Percentiles rank a stretch among this genome's conserved stretches.
These are phyloP conservation scores for Eugnorisma glareosa DNA, from an alignment of 2,888 invertebrate species.

Conservation along the genomic window DNA sequence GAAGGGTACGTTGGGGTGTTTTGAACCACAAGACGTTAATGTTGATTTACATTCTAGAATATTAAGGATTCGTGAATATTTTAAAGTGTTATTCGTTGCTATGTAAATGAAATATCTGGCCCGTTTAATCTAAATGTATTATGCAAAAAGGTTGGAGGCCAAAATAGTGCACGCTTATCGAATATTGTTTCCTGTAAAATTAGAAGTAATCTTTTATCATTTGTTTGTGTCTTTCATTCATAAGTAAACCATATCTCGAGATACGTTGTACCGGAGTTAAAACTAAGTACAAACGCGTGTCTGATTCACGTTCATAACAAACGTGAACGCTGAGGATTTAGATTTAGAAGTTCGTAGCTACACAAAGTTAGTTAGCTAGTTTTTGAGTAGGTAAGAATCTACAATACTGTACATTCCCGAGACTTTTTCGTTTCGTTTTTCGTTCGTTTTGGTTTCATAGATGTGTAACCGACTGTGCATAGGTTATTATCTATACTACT, in stretches of 20 bases:
- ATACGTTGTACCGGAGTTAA: conserved; percentile 20
- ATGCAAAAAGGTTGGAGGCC: conserved; percentile 62
- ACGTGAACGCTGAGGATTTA: background rate
- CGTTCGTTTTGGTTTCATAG: background rate
- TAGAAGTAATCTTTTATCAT: conserved; percentile 35
- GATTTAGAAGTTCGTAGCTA: conserved; percentile 3
- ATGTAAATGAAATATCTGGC: conserved; percentile 36
- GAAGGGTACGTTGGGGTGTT: conserved; percentile 42
- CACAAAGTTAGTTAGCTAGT: background rate
- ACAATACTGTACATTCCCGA: background rate
- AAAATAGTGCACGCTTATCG: conserved; percentile 67
- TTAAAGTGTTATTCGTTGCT: conserved; percentile 36
- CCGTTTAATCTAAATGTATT: conserved; percentile 57
- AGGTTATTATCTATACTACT: background rate
- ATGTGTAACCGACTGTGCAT: background rate
- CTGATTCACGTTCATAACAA: conserved; percentile 16
- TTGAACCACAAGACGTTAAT: conserved; percentile 41
- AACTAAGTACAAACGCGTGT: conserved; percentile 32
- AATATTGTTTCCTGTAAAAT: conserved; percentile 52
- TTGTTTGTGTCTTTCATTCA: conserved; percentile 48
- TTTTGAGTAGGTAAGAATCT: background rate
- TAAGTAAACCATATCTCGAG: conserved; percentile 7
- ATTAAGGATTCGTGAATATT: conserved; percentile 56
- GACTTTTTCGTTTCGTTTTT: background rate
- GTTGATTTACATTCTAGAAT: conserved; percentile 41